A percentile compares a stretch with the other conserved stretches of the same genome.
These are phyloP conservation scores for mouse (Mus musculus) DNA, from an alignment of 2,113 vertebrate genomes.

Conservation along the genomic window DNA sequence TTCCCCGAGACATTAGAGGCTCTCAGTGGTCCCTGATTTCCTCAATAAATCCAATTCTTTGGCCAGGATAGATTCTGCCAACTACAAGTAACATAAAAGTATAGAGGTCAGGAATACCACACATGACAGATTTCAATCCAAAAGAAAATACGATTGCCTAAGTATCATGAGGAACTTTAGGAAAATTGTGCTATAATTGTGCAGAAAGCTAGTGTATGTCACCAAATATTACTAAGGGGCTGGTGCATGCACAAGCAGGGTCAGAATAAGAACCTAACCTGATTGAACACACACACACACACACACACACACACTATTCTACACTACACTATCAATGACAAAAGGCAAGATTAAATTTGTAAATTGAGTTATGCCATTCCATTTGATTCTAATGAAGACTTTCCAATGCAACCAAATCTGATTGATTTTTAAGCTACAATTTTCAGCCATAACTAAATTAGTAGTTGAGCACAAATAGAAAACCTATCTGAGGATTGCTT, in stretches of 20 bases:
- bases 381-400: slow-evolving; percentile 44
- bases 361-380: slow-evolving; percentile 36
- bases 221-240: slow-evolving; percentile 2
- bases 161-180: background rate
- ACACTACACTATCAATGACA: background rate
- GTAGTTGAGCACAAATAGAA: background rate
- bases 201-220: background rate
- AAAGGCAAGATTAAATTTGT: background rate
- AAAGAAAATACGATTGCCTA: background rate
- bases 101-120: background rate
- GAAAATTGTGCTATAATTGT: background rate
- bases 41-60: background rate
- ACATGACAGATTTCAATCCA: background rate
- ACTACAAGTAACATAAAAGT: background rate
- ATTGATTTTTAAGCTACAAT: background rate
- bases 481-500: background rate
- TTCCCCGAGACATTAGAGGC: background rate
- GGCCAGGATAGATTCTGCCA: too few relatives aligned
- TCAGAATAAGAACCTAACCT: background rate
- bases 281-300: background rate
- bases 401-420: slow-evolving; percentile 9
- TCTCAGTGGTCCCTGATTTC: background rate
- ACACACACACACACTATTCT: background rate
- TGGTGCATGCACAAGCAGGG: background rate
- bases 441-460: background rate